Evolutionary conservation across 2,113 vertebrate species (phyloP), one percentile per base, ranked within the genome.

Genomic region (Ancistrus triradiatus): DNA sequence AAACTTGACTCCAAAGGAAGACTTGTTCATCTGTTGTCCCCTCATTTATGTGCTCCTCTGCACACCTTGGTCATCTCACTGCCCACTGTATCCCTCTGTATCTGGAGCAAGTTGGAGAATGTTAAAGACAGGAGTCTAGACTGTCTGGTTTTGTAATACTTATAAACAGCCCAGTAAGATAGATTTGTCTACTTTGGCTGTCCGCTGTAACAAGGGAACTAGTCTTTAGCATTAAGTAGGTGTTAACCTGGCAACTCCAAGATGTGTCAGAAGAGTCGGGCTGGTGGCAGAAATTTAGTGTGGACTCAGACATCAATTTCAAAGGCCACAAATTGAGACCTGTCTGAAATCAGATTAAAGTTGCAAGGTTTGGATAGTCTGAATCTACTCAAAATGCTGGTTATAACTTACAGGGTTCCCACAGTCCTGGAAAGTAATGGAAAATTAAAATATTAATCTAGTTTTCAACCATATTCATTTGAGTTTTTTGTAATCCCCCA

Each of bases 221-320:
- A 69, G 69, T 66, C 75, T 76, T 78, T 70, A 74, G 63, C 67
- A 33, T 44, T 73, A 53, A 79, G 67, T 69, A 72, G 69, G 65
- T 72, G 83, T 73, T 74, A 74, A 76, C 74, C 76, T 68, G 76
- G 59, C 70, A 77, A n/a, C n/a, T n/a, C n/a, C n/a, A n/a, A n/a
- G 33, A 81, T 76, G 81, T 80, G 74, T 70, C 77, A 82, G 81
- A 81, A 81, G 81, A 78, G 49, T 46, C 28, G 33, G 44, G 3
- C 25, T n/a, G 19, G 7, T 59, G 49, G 31, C 56, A 60, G 17
- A 47, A 66, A 71, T 22, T 42, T 31, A 37, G 60, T 25, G 68
- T 59, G 18, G 31, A 7, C 13, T 63, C 44, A 18, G 31, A 51
- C 35, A 43, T 70, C 15, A 44, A n/a, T 24, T 42, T 44, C 5